These are phyloP conservation scores for Dexiosoma caninum DNA, from an alignment of 2,888 invertebrate genomes.

Conservation along the genomic window DNA sequence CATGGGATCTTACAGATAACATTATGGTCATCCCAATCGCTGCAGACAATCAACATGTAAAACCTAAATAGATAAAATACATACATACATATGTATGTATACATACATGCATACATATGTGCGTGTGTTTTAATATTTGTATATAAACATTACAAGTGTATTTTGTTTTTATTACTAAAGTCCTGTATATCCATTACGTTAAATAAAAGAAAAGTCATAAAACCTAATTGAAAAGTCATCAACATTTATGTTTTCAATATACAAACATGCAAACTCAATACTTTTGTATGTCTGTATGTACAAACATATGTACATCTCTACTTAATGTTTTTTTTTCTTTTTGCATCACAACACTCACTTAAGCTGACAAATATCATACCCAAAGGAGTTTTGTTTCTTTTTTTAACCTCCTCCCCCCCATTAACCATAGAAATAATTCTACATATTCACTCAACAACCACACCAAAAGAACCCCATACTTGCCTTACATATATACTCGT, in stretches of 20 bases:
- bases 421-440: constrained; percentile 29
- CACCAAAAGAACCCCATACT: background rate
- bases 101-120: background rate
- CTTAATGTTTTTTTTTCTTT: constrained; percentile 27
- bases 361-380: constrained; percentile 66
- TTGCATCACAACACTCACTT: constrained; percentile 63
- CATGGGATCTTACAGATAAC: background rate
- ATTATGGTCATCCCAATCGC: constrained; percentile 21
- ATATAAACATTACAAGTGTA: background rate
- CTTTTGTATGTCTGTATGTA: too few relatives aligned
- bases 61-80: too few relatives aligned
- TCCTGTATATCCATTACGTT: constrained; percentile 56
- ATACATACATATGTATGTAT: background rate
- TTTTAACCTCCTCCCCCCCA: constrained; percentile 5
- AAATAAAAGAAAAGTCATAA: constrained; percentile 67
- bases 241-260: constrained; percentile 63
- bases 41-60: constrained; percentile 13
- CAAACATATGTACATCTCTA: background rate
- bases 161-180: constrained; percentile 42
- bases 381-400: constrained; percentile 50
- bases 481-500: background rate
- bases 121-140: background rate
- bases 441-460: background rate
- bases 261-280: background rate
- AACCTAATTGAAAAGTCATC: constrained; percentile 69